Conservation (phyloP, 2,888 invertebrate species). For the Ophion ventricosus region DNA sequence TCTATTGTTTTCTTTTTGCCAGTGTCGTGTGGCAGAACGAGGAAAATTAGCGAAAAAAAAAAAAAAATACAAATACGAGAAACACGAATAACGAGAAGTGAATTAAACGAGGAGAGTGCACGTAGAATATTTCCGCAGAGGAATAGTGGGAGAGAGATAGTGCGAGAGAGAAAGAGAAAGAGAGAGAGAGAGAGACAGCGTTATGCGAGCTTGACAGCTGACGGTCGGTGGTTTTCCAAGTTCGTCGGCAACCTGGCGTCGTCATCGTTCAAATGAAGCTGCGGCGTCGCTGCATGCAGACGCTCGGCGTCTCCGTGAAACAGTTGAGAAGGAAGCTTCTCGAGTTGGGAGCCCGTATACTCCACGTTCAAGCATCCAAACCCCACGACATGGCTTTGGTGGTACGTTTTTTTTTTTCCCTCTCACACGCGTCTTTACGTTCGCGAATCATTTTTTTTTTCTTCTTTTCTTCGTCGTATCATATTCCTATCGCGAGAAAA, state of each 20-base stretch:
- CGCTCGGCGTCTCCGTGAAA: slow-evolving; percentile 82
- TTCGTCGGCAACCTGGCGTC: slow-evolving; percentile 80
- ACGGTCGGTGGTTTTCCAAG: slow-evolving; percentile 67
- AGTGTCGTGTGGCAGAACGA: background rate
- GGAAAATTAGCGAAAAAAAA: background rate
- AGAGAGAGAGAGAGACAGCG: slow-evolving; percentile 37
- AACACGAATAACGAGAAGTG: slow-evolving; percentile 14
- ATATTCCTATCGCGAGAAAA: no score
- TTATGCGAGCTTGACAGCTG: slow-evolving; percentile 78
- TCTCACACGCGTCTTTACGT: background rate
- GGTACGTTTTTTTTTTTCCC: slow-evolving; percentile 74
- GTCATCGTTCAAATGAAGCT: slow-evolving; percentile 82
- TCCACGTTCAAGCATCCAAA: slow-evolving; percentile 80
- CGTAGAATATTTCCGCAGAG: slow-evolving; percentile 6
- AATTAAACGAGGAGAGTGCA: slow-evolving; percentile 38
- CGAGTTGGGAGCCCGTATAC: slow-evolving; percentile 80
- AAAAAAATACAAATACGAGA: background rate
- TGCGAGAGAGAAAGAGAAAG: slow-evolving; percentile 29
- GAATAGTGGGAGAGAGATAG: slow-evolving; percentile 34
- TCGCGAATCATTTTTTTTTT: background rate
- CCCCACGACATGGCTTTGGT: slow-evolving; percentile 82
- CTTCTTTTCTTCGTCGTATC: no score
- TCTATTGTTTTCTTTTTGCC: background rate
- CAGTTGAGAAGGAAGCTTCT: slow-evolving; percentile 81
- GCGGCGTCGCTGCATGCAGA: slow-evolving; percentile 82